Conservation (phyloP, 1,140 invertebrate genomes). For the Caenorhabditis brenneri region DNA sequence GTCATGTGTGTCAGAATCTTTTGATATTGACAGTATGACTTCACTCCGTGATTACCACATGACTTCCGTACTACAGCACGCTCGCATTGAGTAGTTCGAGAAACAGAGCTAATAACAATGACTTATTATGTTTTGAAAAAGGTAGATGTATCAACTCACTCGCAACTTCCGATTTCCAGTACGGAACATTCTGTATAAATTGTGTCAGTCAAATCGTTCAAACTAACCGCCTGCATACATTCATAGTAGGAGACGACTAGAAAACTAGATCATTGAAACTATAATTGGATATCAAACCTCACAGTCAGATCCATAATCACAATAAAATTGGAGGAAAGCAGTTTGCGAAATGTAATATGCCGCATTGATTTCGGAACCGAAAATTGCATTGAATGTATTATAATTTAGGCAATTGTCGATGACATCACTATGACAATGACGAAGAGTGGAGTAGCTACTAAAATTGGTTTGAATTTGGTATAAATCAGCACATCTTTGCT, state of each 20-base stretch:
- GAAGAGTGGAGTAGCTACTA: background rate
- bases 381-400: conserved; percentile 9
- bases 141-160: background rate
- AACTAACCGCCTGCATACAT: background rate
- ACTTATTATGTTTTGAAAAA: background rate
- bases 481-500: too few species aligned
- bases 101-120: background rate
- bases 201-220: background rate
- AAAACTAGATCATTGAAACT: background rate
- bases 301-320: conserved; percentile 12
- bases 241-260: background rate
- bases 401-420: conserved; percentile 2
- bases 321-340: background rate
- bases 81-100: background rate
- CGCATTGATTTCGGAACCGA: background rate
- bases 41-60: background rate
- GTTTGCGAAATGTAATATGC: conserved; percentile 10
- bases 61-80: background rate
- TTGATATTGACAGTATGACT: conserved; percentile 18
- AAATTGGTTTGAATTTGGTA: background rate
- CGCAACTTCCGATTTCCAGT: background rate
- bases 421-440: conserved; percentile 29
- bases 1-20: conserved; percentile 3
- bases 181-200: background rate
- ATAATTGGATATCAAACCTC: background rate